These are phyloP conservation scores for Periophthalmus modestus DNA, from an alignment of 2,113 vertebrate species.

Conservation along the genomic window DNA sequence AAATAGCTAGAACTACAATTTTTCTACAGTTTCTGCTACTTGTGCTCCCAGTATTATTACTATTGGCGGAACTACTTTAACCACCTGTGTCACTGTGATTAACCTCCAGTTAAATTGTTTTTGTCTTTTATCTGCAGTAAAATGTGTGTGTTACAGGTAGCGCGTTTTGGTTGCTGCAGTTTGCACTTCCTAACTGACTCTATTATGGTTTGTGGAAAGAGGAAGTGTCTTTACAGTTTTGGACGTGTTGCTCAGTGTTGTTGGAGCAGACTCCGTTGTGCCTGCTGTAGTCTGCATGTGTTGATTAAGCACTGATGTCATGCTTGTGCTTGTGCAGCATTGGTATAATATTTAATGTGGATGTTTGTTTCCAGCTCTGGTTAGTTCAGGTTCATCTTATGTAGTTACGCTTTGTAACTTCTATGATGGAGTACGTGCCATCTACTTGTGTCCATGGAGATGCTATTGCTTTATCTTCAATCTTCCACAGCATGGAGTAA, in stretches of 20 bases:
- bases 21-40: neutral
- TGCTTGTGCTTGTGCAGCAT: neutral
- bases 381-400: neutral
- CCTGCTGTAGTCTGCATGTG: neutral
- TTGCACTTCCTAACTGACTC: neutral
- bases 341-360: neutral
- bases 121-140: no score
- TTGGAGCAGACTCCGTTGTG: constrained; percentile 21
- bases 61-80: constrained; percentile 4
- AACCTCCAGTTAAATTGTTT: neutral
- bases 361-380: neutral
- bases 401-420: neutral
- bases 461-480: neutral
- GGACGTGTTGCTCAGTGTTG: constrained; percentile 37
- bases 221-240: constrained; percentile 39
- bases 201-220: constrained; percentile 23
- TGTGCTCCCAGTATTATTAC: neutral
- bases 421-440: neutral
- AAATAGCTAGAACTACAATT: no score
- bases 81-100: neutral
- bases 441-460: neutral
- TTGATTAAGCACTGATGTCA: neutral
- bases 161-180: constrained; percentile 4
- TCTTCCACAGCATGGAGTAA: no score
- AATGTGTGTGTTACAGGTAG: neutral